Evolutionary conservation across 2,113 vertebrate species (phyloP), one percentile per base, ranked within the genome.

Genomic region (Heterotilapia buettikoferi): DNA sequence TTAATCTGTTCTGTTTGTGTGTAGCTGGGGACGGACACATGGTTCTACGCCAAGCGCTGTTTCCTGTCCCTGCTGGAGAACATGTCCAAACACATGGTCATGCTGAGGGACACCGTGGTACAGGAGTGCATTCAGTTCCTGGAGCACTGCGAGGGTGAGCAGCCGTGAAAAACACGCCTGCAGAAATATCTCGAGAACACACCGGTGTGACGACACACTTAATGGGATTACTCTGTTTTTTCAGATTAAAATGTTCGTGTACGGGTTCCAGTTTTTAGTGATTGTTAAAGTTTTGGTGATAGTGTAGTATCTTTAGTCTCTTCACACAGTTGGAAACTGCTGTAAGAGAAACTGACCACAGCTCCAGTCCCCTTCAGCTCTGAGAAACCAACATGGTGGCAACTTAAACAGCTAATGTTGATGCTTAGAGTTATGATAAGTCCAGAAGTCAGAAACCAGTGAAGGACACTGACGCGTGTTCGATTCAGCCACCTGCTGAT

Each of bases 31-130:
- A 98, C 98, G 0, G 98, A 99, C 90, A 99, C 98, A 0, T 99
- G 99, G 98, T 99, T 98, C 94, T 99, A 99, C 0, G 98, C 98
- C 80, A 99, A 99, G 89, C 96, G 98, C 18, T 99, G 98, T 68
- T 99, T 99, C 96, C 95, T 99, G 33, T 99, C 98, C 26, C 93
- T 99, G 91, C 92, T 99, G 95, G 98, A 99, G 95, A 99, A 99
- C 94, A 99, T 98, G 98, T 96, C 98, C 91, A 99, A 99, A 92
- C 98, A 99, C 92, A 98, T 96, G 95, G 96, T 99, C 59, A 95
- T 98, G 96, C 96, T 98, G 57, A 94, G 95, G 13, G 98, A 99
- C 86, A 94, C 90, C 0, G 96, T 98, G 71, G 96, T 98, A 59
- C 96, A 97, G 92, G 98, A 99, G 87, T 98, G 98, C 10, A 8